phyloP scores from a whole-genome alignment of 2,888 invertebrate genomes.

The Drosophila anceps region DNA sequence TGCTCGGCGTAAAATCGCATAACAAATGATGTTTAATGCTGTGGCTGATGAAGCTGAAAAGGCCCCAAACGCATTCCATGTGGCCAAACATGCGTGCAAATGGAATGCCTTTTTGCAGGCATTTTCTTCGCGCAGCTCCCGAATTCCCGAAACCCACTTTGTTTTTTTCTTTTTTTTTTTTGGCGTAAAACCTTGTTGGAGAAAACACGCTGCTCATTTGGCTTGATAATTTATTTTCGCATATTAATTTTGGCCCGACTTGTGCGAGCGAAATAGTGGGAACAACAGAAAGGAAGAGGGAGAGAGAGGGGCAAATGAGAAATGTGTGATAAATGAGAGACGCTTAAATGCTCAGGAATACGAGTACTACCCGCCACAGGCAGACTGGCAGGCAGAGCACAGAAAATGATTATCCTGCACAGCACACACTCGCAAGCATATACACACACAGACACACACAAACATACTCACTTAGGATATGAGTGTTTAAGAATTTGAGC shows the following conservation, averaged over 20 bases:
- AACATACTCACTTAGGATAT: slow-evolving; percentile 19
- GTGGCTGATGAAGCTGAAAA: slow-evolving; percentile 80
- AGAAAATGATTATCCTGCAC: slow-evolving; percentile 54
- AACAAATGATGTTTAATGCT: slow-evolving; percentile 70
- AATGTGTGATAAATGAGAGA: slow-evolving; percentile 77
- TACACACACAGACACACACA: slow-evolving; percentile 2
- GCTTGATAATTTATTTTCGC: slow-evolving; percentile 80
- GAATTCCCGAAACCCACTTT: slow-evolving; percentile 13
- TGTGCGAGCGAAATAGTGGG: slow-evolving; percentile 11
- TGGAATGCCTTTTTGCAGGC: slow-evolving; percentile 40
- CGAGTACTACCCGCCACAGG: slow-evolving; percentile 33
- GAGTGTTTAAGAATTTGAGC: background rate
- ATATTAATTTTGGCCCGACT: slow-evolving; percentile 75
- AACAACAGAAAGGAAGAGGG: background rate
- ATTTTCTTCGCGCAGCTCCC: background rate
- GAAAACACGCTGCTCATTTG: slow-evolving; percentile 72
- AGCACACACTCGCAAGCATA: slow-evolving; percentile 10
- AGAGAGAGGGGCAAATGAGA: slow-evolving; percentile 64
- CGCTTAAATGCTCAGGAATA: slow-evolving; percentile 69
- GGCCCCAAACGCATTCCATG: slow-evolving; percentile 56
- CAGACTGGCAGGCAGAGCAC: slow-evolving; percentile 18
- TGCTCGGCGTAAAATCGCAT: slow-evolving; percentile 57
- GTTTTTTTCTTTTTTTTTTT: slow-evolving; percentile 29
- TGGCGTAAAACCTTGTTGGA: slow-evolving; percentile 45
- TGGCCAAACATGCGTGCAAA: slow-evolving; percentile 68